Percentiles rank a stretch among this genome's conserved stretches.
phyloP scores from a whole-genome alignment of 2,113 vertebrate species.

The Tychaedon coryphoeus region DNA sequence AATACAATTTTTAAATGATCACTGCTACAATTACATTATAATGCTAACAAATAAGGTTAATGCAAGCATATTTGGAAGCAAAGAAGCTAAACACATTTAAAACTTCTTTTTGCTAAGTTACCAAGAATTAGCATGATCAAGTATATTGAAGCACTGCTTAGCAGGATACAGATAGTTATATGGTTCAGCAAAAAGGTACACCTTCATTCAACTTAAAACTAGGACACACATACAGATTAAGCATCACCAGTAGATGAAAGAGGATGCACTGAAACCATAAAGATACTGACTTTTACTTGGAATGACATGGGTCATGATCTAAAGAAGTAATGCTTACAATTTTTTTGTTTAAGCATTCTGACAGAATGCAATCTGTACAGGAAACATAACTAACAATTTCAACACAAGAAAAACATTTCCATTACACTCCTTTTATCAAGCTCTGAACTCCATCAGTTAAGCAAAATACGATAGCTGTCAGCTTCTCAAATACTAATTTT shows the following conservation, averaged over 20 bases:
- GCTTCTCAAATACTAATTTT: neutral
- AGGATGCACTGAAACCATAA: neutral
- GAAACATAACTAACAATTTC: neutral
- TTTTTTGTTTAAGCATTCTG: neutral
- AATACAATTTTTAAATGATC: neutral
- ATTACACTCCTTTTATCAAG: neutral
- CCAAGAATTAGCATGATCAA: neutral
- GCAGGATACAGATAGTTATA: neutral
- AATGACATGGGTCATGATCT: neutral
- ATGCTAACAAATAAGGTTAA: neutral
- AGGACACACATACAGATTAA: neutral
- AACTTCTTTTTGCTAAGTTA: neutral
- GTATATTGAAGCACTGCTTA: neutral
- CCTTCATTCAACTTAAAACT: neutral
- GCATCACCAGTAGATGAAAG: neutral
- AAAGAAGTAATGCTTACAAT: neutral
- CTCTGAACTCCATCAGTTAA: neutral
- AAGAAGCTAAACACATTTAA: neutral
- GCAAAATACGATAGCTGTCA: neutral
- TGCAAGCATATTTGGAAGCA: neutral
- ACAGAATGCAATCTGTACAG: neutral
- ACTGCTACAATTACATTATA: neutral
- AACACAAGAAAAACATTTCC: neutral
- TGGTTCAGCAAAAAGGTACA: neutral
- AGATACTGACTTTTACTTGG: neutral